Conservation (phyloP, 2,888 invertebrate genomes). For the Xestia ashworthii region DNA sequence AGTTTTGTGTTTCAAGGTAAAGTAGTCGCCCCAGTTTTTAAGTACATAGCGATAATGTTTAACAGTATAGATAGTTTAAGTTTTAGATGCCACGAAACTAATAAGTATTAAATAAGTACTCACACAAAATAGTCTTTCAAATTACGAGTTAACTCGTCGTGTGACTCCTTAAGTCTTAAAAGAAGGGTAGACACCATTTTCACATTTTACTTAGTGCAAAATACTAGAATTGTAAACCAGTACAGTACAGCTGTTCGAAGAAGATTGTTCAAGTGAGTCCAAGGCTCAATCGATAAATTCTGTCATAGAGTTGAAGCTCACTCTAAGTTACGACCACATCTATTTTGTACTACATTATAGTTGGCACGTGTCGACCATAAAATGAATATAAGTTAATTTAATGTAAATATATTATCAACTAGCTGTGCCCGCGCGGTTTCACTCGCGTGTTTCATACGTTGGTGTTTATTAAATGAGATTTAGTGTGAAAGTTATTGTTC, state of each 20-base stretch:
- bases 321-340: constrained; percentile 11
- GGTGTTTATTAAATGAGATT: no score
- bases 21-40: not conserved
- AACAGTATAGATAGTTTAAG: not conserved
- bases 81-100: not conserved
- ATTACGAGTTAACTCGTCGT: not conserved
- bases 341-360: constrained; percentile 15
- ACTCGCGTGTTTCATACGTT: no score
- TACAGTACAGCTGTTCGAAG: constrained; percentile 8
- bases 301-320: constrained; percentile 28
- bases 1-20: not conserved
- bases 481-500: no score
- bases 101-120: not conserved
- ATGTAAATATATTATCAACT: not conserved
- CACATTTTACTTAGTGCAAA: not conserved
- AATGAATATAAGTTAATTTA: not conserved
- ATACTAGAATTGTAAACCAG: not conserved
- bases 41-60: not conserved
- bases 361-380: constrained; percentile 24
- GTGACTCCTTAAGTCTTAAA: not conserved
- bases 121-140: not conserved
- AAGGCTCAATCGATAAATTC: constrained; percentile 46
- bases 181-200: not conserved
- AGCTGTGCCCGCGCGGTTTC: no score
- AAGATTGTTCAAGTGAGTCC: constrained; percentile 30